Evolutionary conservation across 1,140 invertebrate species (phyloP).

Genomic region (Helicoverpa armigera): DNA sequence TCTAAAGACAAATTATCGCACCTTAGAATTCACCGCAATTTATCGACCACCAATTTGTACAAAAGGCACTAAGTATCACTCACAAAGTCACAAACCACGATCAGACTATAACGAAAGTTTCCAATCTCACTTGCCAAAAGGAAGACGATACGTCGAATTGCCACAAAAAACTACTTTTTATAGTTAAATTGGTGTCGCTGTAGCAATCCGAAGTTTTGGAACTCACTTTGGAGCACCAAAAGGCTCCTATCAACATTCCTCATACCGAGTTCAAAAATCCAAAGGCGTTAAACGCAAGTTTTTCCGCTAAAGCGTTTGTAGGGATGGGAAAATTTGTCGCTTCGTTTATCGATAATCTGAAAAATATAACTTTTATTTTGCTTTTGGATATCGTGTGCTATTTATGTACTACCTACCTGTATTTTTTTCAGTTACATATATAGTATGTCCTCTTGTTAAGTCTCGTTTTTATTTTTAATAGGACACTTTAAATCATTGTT

Average conservation of each 20-base stretch:
- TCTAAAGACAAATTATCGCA: too few relatives aligned
- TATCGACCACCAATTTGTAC: not conserved
- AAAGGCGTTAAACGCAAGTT: constrained; percentile 43
- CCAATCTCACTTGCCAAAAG: constrained; percentile 15
- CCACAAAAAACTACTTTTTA: constrained; percentile 29
- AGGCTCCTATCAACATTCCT: constrained; percentile 49
- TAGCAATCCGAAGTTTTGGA: constrained; percentile 30
- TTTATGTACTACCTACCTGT: too few relatives aligned
- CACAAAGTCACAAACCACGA: constrained; percentile 2
- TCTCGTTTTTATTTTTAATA: too few relatives aligned
- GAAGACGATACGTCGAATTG: constrained; percentile 21
- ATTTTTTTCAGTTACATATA: too few relatives aligned
- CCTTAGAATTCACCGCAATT: not conserved
- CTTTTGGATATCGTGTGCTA: not conserved
- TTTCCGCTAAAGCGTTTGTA: constrained; percentile 26
- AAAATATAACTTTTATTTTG: not conserved
- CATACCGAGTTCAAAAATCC: constrained; percentile 36
- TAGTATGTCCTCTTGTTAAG: too few relatives aligned
- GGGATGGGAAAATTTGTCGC: not conserved
- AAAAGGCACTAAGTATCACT: not conserved
- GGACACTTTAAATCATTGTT: too few relatives aligned
- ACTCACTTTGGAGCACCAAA: constrained; percentile 40
- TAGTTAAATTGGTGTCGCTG: constrained; percentile 2
- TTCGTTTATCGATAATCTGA: constrained; percentile 5
- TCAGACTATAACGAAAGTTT: constrained; percentile 7